These are phyloP conservation scores for Brachymystax lenok DNA, from an alignment of 2,797 vertebrate genomes.

Conservation along the genomic window DNA sequence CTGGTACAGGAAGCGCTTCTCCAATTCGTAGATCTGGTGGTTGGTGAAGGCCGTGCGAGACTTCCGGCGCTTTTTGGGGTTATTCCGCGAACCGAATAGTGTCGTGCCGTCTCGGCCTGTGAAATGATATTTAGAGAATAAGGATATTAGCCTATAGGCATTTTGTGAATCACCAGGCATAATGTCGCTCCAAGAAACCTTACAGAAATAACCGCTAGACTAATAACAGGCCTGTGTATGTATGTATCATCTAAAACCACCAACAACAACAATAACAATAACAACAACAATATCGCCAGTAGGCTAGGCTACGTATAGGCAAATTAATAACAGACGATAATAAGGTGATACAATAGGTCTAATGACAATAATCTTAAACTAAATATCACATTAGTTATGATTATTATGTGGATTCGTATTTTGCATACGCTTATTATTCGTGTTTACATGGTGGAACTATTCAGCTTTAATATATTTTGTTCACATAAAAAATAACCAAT, in stretches of 20 bases:
- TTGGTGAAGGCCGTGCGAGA: conserved; percentile 89
- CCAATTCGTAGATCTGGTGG: conserved; percentile 89
- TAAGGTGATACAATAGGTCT: too few species aligned
- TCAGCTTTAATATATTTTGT: neutral
- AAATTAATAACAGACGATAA: too few species aligned
- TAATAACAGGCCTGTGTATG: neutral
- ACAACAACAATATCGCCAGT: neutral
- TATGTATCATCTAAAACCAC: neutral
- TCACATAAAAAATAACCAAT: neutral
- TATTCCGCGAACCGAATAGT: conserved; percentile 85
- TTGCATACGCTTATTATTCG: neutral
- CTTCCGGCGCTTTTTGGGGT: conserved; percentile 87
- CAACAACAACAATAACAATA: neutral
- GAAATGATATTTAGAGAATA: conserved; percentile 33
- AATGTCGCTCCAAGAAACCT: neutral
- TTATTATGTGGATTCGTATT: too few species aligned
- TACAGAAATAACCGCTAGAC: neutral
- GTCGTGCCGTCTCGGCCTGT: conserved; percentile 87
- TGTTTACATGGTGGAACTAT: neutral
- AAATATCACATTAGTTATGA: too few species aligned
- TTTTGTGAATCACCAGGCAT: neutral
- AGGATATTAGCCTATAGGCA: neutral
- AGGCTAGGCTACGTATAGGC: neutral
- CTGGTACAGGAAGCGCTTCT: conserved; percentile 89
- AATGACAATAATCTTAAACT: too few species aligned